Evolutionary conservation across 2,113 vertebrate genomes (phyloP).

Genomic region (Oncorhynchus keta): DNA sequence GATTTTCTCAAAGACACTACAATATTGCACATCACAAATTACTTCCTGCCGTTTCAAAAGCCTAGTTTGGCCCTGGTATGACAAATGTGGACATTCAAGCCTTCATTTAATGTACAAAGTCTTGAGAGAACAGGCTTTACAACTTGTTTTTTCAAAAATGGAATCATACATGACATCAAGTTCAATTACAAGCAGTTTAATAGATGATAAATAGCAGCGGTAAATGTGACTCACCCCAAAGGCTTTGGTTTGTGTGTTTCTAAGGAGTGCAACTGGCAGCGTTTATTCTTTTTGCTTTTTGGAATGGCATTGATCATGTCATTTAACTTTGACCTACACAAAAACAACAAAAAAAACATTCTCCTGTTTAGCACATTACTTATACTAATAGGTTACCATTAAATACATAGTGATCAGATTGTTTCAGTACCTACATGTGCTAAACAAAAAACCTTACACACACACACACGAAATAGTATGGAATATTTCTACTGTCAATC

Average conservation of each 20-base stretch:
- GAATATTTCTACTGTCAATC: too few species aligned
- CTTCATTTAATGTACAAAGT: neutral
- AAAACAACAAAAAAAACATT: neutral
- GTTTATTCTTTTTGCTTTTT: slow-evolving; percentile 98
- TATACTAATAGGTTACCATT: too few species aligned
- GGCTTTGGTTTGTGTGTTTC: slow-evolving; percentile 97
- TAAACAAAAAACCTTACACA: too few species aligned
- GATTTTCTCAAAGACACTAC: slow-evolving; percentile 6
- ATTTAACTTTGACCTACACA: slow-evolving; percentile 89
- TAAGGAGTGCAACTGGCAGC: slow-evolving; percentile 95
- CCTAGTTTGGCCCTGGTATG: neutral
- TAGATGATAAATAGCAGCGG: neutral
- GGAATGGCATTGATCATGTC: slow-evolving; percentile 96
- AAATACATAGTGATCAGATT: too few species aligned
- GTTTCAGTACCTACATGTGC: too few species aligned
- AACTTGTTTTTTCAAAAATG: neutral
- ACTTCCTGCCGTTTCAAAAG: neutral
- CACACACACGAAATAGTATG: too few species aligned
- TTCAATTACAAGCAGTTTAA: neutral
- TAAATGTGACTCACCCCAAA: slow-evolving; percentile 84
- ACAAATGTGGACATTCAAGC: too few species aligned
- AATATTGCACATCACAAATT: neutral
- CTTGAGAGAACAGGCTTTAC: neutral
- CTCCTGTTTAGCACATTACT: too few species aligned
- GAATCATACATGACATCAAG: too few species aligned